These are phyloP conservation scores for Notospermus geniculatus DNA, from an alignment of 1,140 invertebrate genomes.

Conservation along the genomic window DNA sequence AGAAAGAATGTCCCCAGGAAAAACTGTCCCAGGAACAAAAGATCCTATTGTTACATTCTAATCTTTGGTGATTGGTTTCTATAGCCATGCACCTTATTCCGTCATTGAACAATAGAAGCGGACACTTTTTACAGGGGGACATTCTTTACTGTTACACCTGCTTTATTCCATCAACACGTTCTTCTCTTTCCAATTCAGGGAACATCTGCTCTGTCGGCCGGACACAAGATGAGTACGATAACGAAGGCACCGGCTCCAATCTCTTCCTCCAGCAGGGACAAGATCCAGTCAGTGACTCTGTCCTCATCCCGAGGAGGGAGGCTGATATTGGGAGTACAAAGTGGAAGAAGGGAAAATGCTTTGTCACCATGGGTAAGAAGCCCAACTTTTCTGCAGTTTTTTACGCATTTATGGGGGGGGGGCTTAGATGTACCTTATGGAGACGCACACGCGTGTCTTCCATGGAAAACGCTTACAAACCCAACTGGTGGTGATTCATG, in stretches of 20 bases:
- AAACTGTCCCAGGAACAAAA: no score
- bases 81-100: no score
- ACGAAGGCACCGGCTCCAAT: conserved; percentile 37
- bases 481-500: no score
- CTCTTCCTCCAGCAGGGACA: conserved; percentile 48
- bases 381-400: conserved; percentile 12
- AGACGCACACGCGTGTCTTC: no score
- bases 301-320: conserved; percentile 33
- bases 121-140: no score
- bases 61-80: no score
- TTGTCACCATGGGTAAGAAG: conserved; percentile 46
- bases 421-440: no score
- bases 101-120: no score
- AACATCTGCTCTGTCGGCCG: conserved; percentile 32
- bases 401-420: no score
- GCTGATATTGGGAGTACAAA: conserved; percentile 21
- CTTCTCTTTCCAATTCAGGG: conserved; percentile 20
- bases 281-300: conserved; percentile 28
- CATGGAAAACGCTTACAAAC: no score
- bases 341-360: conserved; percentile 49
- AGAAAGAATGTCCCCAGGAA: no score
- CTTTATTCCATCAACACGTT: conserved; percentile 11
- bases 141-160: neutral
- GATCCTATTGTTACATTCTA: no score
- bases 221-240: conserved; percentile 18